A percentile compares a stretch with the other conserved stretches of the same genome.
phyloP scores from a whole-genome alignment of 2,888 invertebrate genomes.

The Leucoma salicis region DNA sequence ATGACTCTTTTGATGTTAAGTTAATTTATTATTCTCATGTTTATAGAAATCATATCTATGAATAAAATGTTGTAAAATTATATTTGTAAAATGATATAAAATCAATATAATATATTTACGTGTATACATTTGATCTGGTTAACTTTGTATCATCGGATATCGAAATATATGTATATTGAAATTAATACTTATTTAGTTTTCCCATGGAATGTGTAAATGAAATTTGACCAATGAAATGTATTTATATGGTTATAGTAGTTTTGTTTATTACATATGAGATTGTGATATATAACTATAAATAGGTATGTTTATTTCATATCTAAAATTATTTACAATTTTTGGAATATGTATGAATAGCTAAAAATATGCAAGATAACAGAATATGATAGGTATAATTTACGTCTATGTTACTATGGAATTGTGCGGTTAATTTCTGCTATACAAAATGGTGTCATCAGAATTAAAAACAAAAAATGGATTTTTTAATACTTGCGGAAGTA shows the following conservation, averaged over 20 bases:
- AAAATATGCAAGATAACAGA: conserved; percentile 28
- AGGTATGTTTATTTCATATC: conserved; percentile 38
- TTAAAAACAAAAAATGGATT: conserved; percentile 29
- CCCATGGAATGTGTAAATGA: conserved; percentile 31
- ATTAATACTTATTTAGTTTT: conserved; percentile 3
- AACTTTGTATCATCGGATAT: background rate
- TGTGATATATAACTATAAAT: conserved; percentile 38
- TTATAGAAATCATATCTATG: too few species aligned
- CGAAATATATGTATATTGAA: conserved; percentile 1
- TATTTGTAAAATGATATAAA: background rate
- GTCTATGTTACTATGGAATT: conserved; percentile 34
- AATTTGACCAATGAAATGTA: conserved; percentile 26
- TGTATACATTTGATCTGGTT: background rate
- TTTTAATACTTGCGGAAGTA: background rate
- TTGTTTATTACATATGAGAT: conserved; percentile 35
- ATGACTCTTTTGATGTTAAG: too few species aligned
- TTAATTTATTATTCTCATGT: too few species aligned
- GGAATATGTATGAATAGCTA: conserved; percentile 41
- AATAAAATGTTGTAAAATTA: too few species aligned
- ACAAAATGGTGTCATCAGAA: conserved; percentile 41
- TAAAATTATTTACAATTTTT: conserved; percentile 48
- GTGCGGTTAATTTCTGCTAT: conserved; percentile 48
- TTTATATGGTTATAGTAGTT: conserved; percentile 27
- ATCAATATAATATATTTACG: background rate
- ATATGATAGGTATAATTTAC: conserved; percentile 4